These are phyloP conservation scores for Pongo pygmaeus DNA, from an alignment of 2,113 vertebrate species.

Conservation along the genomic window DNA sequence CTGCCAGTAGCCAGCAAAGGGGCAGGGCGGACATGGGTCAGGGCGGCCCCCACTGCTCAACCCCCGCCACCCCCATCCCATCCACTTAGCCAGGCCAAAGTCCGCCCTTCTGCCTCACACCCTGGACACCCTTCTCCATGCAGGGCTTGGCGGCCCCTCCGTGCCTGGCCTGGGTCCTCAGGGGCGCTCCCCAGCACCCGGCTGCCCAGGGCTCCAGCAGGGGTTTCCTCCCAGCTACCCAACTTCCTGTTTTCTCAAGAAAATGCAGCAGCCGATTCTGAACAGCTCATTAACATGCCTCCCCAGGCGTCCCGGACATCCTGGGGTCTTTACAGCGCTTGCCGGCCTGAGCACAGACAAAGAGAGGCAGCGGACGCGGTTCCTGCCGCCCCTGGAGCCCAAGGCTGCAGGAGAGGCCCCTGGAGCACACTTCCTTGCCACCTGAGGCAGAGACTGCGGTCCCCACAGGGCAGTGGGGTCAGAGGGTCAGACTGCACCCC, in stretches of 20 bases:
- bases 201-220: background rate
- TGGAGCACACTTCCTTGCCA: background rate
- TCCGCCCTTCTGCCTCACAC: background rate
- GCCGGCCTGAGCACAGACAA: conserved; percentile 10
- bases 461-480: background rate
- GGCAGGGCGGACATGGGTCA: too few species aligned
- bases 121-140: accelerated
- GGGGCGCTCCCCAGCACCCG: background rate
- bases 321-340: conserved; percentile 33
- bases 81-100: too few species aligned
- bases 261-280: conserved; percentile 10
- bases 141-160: too few species aligned
- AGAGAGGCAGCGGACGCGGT: conserved; percentile 39
- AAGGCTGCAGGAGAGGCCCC: background rate
- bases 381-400: background rate
- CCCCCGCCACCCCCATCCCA: background rate
- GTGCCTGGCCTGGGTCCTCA: too few species aligned
- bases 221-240: conserved; percentile 52
- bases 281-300: conserved; percentile 64
- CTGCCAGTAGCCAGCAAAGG: too few species aligned
- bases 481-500: background rate
- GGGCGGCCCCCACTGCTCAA: background rate
- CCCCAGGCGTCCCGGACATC: conserved; percentile 46
- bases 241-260: conserved; percentile 72
- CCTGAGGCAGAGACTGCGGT: background rate